Evolutionary conservation across 2,888 invertebrate genomes (phyloP).

Genomic region (Drepanosiphum platanoidis): DNA sequence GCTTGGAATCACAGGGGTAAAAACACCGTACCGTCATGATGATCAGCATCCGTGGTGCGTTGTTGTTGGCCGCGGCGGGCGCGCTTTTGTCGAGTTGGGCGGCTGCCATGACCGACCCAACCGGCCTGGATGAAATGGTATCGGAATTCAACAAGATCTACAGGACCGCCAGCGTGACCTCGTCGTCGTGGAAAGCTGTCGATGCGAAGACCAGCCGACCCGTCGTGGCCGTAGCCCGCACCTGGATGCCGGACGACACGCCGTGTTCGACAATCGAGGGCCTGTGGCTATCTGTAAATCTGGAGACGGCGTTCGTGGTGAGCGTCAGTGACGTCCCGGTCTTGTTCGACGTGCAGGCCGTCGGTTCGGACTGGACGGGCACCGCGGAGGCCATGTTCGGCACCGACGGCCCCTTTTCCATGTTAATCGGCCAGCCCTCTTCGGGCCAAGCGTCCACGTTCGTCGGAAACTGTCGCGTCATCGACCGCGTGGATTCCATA

Average conservation of each 20-base stretch:
- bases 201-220: not conserved
- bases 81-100: not conserved
- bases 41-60: too few relatives aligned
- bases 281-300: slow-evolving; percentile 29
- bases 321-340: not conserved
- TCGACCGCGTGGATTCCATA: slow-evolving; percentile 2
- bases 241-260: not conserved
- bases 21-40: too few relatives aligned
- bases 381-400: slow-evolving; percentile 27
- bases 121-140: not conserved
- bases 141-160: not conserved
- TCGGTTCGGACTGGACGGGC: slow-evolving; percentile 29
- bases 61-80: not conserved
- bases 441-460: slow-evolving; percentile 23
- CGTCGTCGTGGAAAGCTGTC: not conserved
- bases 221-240: not conserved
- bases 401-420: not conserved
- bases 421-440: slow-evolving; percentile 2
- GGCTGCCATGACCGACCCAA: too few relatives aligned
- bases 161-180: not conserved
- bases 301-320: slow-evolving; percentile 36
- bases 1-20: too few relatives aligned
- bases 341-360: not conserved
- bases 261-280: slow-evolving; percentile 15
- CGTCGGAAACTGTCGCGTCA: slow-evolving; percentile 34